Percentiles rank a stretch among this genome's conserved stretches.
Conservation (phyloP, 2,113 vertebrate genomes). For the Lagopus leucura region DNA sequence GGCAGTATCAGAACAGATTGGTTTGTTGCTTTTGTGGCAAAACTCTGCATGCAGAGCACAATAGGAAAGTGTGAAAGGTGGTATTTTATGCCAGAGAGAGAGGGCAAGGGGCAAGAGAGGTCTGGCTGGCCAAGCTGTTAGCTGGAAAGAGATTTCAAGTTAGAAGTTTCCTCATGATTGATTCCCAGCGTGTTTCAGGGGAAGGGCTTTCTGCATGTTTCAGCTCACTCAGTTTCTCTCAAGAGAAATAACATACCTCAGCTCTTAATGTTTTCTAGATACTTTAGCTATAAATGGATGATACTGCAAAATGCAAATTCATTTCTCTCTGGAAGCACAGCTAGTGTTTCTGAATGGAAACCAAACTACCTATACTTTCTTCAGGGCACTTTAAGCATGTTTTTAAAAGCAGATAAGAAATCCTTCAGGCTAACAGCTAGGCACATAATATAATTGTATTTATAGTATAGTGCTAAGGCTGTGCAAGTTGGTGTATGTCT, state of each 20-base stretch:
- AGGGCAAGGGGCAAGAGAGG: background rate
- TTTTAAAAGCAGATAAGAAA: conserved; percentile 15
- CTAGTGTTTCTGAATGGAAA: background rate
- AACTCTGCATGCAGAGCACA: background rate
- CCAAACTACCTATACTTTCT: background rate
- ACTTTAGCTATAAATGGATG: background rate
- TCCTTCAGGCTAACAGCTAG: background rate
- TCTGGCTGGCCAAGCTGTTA: background rate
- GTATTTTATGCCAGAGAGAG: background rate
- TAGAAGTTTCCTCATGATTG: background rate
- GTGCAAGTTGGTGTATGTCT: background rate
- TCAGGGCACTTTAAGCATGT: background rate
- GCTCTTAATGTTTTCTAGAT: conserved; percentile 13
- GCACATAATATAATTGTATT: background rate
- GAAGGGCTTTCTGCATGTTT: conserved; percentile 16
- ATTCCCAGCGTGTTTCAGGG: background rate
- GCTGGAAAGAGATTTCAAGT: background rate
- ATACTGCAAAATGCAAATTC: background rate
- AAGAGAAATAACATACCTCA: background rate
- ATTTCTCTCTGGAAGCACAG: background rate
- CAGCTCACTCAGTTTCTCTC: background rate
- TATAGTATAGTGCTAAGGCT: background rate
- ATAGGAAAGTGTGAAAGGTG: background rate
- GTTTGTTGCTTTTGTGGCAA: background rate
- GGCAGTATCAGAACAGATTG: background rate